A percentile compares a stretch with the other conserved stretches of the same genome.
These are phyloP conservation scores for Drosophila paranaensis DNA, from an alignment of 2,888 invertebrate species.

Conservation along the genomic window DNA sequence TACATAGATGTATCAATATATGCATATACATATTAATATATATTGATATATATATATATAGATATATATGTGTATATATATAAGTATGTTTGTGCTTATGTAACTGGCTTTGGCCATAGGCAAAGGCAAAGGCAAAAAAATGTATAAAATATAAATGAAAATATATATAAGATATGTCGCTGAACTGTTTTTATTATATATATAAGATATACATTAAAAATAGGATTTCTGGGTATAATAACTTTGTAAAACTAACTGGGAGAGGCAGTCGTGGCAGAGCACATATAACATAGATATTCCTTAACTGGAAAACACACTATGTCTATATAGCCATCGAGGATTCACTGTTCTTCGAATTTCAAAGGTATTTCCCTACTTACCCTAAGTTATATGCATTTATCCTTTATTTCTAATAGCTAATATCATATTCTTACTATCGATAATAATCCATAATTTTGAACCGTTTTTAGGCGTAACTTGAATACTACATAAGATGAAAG, in stretches of 20 bases:
- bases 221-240: neutral
- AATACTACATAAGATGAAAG: too few species aligned
- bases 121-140: neutral
- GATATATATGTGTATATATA: neutral
- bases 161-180: neutral
- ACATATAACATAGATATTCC: neutral
- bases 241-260: neutral
- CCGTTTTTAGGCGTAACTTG: too few species aligned
- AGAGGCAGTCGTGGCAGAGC: neutral
- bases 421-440: too few species aligned
- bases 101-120: neutral
- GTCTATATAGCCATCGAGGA: too few species aligned
- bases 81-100: neutral
- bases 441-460: too few species aligned
- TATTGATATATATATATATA: neutral
- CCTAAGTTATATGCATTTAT: neutral
- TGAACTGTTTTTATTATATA: neutral
- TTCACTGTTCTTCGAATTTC: neutral
- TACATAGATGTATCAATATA: neutral
- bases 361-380: neutral
- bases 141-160: neutral
- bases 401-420: neutral
- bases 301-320: neutral
- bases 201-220: neutral
- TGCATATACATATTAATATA: slow-evolving; percentile 2